Percentiles rank a stretch among this genome's conserved stretches.
phyloP scores from a whole-genome alignment of 2,797 vertebrate genomes.

The Ataeniobius toweri region DNA sequence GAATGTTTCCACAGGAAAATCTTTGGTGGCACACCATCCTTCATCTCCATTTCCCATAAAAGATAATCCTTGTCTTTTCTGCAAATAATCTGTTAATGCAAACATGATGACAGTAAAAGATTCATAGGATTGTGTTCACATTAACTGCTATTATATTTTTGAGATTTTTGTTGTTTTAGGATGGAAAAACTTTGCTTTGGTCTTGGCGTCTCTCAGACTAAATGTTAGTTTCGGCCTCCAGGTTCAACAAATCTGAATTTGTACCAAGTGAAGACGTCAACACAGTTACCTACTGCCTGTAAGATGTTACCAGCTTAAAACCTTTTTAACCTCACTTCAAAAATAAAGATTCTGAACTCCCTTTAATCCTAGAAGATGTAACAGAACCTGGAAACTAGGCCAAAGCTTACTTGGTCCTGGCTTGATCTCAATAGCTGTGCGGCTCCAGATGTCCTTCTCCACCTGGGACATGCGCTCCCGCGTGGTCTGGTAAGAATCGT shows the following conservation, averaged over 20 bases:
- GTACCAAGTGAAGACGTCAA: background rate
- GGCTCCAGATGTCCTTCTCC: slow-evolving; percentile 85
- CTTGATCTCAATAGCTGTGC: slow-evolving; percentile 83
- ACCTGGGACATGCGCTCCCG: slow-evolving; percentile 81
- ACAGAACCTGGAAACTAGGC: slow-evolving; percentile 19
- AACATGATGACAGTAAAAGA: background rate
- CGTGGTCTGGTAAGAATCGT: slow-evolving; percentile 84
- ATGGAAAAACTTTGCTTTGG: background rate
- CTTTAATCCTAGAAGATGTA: slow-evolving; percentile 11
- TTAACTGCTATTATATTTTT: background rate
- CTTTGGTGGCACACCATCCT: too few relatives aligned
- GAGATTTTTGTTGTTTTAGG: background rate
- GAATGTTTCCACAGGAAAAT: too few relatives aligned
- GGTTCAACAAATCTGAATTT: background rate
- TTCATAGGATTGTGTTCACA: background rate
- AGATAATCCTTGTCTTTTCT: too few relatives aligned
- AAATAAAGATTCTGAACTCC: background rate
- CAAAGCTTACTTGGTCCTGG: slow-evolving; percentile 79
- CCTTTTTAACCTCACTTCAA: background rate
- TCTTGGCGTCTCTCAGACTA: too few relatives aligned
- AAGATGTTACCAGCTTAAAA: background rate
- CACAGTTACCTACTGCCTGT: background rate
- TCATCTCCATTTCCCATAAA: too few relatives aligned
- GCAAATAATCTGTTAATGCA: background rate
- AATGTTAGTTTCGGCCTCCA: too few relatives aligned